phyloP scores from a whole-genome alignment of 2,797 vertebrate genomes.

The Alectoris magna region DNA sequence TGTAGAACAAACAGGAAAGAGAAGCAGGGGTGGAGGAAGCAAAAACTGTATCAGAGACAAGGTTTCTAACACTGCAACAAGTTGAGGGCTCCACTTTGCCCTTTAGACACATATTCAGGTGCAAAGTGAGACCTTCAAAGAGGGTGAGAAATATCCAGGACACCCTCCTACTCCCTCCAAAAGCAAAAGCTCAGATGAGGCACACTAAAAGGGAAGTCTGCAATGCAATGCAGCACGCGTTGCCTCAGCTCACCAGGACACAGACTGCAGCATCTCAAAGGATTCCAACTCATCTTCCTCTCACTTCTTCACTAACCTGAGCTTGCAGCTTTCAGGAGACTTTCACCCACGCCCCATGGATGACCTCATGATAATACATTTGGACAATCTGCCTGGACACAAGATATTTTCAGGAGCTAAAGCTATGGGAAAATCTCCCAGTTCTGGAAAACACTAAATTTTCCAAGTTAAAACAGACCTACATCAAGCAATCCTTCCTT shows the following conservation, averaged over 20 bases:
- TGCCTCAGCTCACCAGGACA: not conserved
- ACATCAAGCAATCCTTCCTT: not conserved
- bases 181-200: not conserved
- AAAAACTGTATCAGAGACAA: constrained; percentile 10
- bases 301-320: not conserved
- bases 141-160: not conserved
- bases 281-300: not conserved
- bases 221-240: not conserved
- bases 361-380: not conserved
- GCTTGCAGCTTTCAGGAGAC: not conserved
- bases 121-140: not conserved
- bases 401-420: not conserved
- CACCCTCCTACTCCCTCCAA: not conserved
- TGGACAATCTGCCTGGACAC: not conserved
- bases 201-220: not conserved
- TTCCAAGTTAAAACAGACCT: not conserved
- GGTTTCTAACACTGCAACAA: not conserved
- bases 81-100: fast-evolving
- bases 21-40: not conserved
- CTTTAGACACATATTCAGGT: not conserved
- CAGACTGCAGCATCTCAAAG: not conserved
- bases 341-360: too few species aligned
- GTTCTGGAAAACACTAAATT: not conserved
- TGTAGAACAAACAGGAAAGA: constrained; percentile 48
- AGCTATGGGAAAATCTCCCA: not conserved